These are phyloP conservation scores for Myzus persicae DNA, from an alignment of 1,140 invertebrate species.

Conservation along the genomic window DNA sequence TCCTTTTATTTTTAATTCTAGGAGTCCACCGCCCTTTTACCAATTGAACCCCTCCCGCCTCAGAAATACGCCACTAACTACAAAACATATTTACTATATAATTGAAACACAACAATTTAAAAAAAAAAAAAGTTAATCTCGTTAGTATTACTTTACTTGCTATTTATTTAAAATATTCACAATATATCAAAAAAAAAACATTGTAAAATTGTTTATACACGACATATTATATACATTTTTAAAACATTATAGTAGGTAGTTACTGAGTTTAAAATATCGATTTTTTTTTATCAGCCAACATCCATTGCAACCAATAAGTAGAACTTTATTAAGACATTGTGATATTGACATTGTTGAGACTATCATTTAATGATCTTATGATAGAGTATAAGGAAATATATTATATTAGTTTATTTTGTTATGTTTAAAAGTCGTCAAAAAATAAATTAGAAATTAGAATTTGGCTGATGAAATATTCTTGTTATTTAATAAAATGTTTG, in stretches of 20 bases:
- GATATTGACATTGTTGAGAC: slow-evolving; percentile 44
- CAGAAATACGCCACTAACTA: too few species aligned
- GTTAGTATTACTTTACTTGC: neutral
- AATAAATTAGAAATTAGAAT: neutral
- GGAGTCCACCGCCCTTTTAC: too few species aligned
- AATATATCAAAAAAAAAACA: neutral
- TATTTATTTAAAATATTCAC: neutral
- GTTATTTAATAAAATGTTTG: neutral
- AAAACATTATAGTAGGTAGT: neutral
- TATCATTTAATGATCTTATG: slow-evolving; percentile 46
- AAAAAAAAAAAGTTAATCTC: neutral
- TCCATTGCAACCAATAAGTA: neutral
- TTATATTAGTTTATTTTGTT: neutral
- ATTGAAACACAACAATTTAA: neutral
- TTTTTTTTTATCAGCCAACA: neutral
- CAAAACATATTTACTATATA: neutral
- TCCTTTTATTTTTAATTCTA: too few species aligned
- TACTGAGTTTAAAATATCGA: neutral
- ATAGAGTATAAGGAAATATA: slow-evolving; percentile 36
- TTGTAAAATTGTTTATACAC: neutral
- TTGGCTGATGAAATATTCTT: neutral
- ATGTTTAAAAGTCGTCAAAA: neutral
- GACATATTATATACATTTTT: neutral
- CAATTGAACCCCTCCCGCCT: too few species aligned
- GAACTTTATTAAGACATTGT: slow-evolving; percentile 31